Percentiles rank a stretch among this genome's conserved stretches.
Conservation (phyloP, 1,140 invertebrate species). For the Diorhabda elongata region DNA sequence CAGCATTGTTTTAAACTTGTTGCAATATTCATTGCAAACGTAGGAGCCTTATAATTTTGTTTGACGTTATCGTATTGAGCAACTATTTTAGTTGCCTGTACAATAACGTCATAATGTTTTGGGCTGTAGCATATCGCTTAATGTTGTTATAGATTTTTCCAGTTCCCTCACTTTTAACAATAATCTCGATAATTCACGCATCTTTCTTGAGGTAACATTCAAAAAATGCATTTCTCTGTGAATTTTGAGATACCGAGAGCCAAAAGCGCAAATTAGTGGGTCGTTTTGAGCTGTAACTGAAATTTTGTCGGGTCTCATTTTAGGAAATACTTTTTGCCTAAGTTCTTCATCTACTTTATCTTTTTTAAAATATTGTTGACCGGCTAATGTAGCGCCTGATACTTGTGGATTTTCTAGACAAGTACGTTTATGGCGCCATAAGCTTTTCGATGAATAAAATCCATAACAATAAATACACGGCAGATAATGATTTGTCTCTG, state of each 20-base stretch:
- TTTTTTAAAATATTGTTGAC: background rate
- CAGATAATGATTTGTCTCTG: background rate
- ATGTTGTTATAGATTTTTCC: conserved; percentile 12
- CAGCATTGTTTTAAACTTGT: conserved; percentile 31
- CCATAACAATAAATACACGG: conserved; percentile 5
- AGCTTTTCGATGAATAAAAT: conserved; percentile 3
- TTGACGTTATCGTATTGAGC: conserved; percentile 22
- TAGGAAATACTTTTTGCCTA: conserved; percentile 19
- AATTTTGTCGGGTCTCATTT: conserved; percentile 25
- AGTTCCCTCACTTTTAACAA: conserved; percentile 24
- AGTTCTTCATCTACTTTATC: conserved; percentile 9
- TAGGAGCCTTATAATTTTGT: conserved; percentile 21
- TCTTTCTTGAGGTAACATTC: conserved; percentile 14
- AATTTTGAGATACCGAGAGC: conserved; percentile 35
- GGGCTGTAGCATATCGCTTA: conserved; percentile 19
- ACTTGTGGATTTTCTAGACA: background rate
- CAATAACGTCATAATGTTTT: conserved; percentile 23
- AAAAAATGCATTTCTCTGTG: conserved; percentile 8
- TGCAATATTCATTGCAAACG: conserved; percentile 27
- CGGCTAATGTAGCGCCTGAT: background rate
- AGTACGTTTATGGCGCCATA: conserved; percentile 6
- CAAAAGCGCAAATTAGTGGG: conserved; percentile 36
- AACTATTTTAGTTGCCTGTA: conserved; percentile 25
- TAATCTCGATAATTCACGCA: conserved; percentile 23
- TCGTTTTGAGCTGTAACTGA: conserved; percentile 31